Base-by-base conservation (phyloP, 2,113 vertebrate species). In the Nerophis lumbriciformis region DNA sequence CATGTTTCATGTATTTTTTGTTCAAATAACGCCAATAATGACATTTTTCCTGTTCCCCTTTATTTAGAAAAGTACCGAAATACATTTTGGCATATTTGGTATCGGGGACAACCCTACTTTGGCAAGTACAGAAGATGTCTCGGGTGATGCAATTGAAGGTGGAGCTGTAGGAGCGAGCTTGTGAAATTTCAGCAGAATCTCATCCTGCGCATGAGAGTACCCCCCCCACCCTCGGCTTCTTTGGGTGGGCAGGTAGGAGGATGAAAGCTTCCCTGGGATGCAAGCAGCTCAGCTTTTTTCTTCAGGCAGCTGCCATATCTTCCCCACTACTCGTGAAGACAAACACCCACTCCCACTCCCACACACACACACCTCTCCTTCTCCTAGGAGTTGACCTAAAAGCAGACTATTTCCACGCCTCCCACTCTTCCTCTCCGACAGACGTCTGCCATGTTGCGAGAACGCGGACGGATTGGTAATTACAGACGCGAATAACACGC, bases 201-300 rank as follows among this genome's bases (percentile, higher is more conserved):
- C 13, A 14, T 14, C 28, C 3, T 60, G 50, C 48, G 50, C 44
- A 37, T 50, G 63, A 59, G 50, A 52, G 48, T 56, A 21, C 13
- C 54, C 48, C 50, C 51, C 48, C 39, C 48, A 65, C 68, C 53
- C 47, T 59, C 2, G 19, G 19, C 19, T 19, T 19, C 72, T 66
- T 73, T 77, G 69, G 69, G 72, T 77, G 69, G 71, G 68, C 67
- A 76, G 72, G 86, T 82, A 80, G 76, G 78, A 84, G 83, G 79
- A 88, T 86, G 75, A 86, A 85, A 86, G 84, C 76, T 56, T 80
- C 69, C 65, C 66, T 76, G 67, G 75, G 71, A 85, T 80, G 70
- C 68, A 84, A 75, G 72, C 72, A 66, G 80, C 56, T 81, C 70
- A 71, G 66, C 68, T 79, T 73, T 73, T 84, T 77, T 73, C 72